Percentiles rank a stretch among this genome's conserved stretches.
Evolutionary conservation across 2,888 invertebrate genomes (phyloP).

Genomic region (Proisotoma minuta): DNA sequence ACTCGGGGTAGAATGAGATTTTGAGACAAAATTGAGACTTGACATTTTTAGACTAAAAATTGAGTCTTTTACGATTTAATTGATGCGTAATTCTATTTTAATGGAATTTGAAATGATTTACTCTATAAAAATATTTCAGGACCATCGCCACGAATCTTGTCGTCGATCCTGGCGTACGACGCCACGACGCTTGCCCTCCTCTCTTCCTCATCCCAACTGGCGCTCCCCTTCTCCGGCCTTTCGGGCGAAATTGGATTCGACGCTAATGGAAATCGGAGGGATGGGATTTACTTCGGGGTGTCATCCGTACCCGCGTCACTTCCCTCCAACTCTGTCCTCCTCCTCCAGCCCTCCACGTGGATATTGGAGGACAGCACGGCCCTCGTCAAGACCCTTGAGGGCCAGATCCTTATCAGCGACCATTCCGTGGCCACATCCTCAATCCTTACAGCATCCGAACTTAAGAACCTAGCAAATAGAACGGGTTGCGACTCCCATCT

Average conservation of each 20-base stretch:
- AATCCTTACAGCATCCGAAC: constrained; percentile 30
- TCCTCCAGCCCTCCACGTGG: constrained; percentile 44
- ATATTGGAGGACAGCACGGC: constrained; percentile 42
- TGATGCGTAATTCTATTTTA: neutral
- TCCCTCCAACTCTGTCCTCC: constrained; percentile 18
- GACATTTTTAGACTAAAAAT: no score
- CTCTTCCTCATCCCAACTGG: constrained; percentile 11
- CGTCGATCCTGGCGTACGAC: constrained; percentile 40
- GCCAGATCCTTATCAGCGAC: constrained; percentile 29
- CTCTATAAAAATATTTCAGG: no score
- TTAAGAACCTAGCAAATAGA: constrained; percentile 23
- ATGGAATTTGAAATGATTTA: constrained; percentile 3
- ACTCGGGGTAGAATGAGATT: no score
- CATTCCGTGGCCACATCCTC: constrained; percentile 44
- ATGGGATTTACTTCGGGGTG: constrained; percentile 38
- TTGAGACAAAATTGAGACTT: no score
- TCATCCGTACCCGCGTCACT: constrained; percentile 31
- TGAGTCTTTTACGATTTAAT: no score
- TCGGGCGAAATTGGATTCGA: constrained; percentile 40
- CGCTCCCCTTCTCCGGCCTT: constrained; percentile 24
- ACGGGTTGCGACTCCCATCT: constrained; percentile 34
- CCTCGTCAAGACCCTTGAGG: constrained; percentile 24
- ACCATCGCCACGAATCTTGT: constrained; percentile 35
- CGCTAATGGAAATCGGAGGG: constrained; percentile 30
- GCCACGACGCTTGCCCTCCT: constrained; percentile 29